These are phyloP conservation scores for Andrena dorsata DNA, from an alignment of 2,888 invertebrate genomes.

Conservation along the genomic window DNA sequence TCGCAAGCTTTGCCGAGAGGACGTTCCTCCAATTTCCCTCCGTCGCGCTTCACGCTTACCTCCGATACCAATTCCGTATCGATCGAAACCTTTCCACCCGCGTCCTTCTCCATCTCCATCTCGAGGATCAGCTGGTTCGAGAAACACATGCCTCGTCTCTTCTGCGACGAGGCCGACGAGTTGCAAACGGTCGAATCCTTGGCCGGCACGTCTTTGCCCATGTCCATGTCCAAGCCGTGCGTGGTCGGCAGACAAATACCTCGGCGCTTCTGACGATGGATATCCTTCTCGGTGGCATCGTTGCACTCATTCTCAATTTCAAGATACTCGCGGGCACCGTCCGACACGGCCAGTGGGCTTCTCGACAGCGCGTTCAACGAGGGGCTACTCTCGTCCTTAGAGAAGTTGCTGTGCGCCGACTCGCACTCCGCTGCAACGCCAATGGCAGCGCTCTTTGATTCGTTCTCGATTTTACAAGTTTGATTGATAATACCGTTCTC, in stretches of 20 bases:
- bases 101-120: slow-evolving; percentile 71
- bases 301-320: slow-evolving; percentile 42
- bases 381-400: slow-evolving; percentile 50
- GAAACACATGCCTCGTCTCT: slow-evolving; percentile 87
- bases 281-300: slow-evolving; percentile 58
- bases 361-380: slow-evolving; percentile 14
- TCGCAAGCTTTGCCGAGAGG: slow-evolving; percentile 22
- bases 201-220: slow-evolving; percentile 31
- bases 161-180: slow-evolving; percentile 83
- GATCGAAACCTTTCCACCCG: slow-evolving; percentile 32
- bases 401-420: slow-evolving; percentile 46
- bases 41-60: slow-evolving; percentile 39
- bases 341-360: background rate
- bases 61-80: slow-evolving; percentile 32
- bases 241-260: slow-evolving; percentile 86
- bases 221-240: slow-evolving; percentile 82
- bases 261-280: slow-evolving; percentile 77
- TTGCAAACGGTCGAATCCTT: slow-evolving; percentile 19
- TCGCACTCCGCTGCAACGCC: slow-evolving; percentile 58
- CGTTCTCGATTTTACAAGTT: slow-evolving; percentile 63
- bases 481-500: slow-evolving; percentile 77
- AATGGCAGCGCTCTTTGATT: slow-evolving; percentile 49
- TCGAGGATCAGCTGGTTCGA: slow-evolving; percentile 85
- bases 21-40: slow-evolving; percentile 28
- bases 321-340: slow-evolving; percentile 10